Percentiles rank a stretch among this genome's conserved stretches.
Evolutionary conservation across 64 coral and sea anemone genomes (phyloP).

Genomic region (Pocillopora damicornis): DNA sequence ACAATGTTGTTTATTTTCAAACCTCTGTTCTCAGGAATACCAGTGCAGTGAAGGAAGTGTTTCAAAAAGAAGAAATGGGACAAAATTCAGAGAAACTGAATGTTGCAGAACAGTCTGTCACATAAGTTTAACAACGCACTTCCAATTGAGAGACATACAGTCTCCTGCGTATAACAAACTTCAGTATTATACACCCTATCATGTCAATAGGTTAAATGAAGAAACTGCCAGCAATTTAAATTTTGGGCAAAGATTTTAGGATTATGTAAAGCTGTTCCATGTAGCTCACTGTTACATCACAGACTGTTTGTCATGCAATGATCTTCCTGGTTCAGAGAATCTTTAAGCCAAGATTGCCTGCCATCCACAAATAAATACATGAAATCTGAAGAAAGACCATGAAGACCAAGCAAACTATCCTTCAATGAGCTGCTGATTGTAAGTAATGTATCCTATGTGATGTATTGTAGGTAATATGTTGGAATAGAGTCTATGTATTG

Average conservation of each 20-base stretch:
- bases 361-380: no score
- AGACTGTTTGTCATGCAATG: constrained; percentile 11
- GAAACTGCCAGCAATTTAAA: background rate
- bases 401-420: no score
- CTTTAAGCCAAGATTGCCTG: no score
- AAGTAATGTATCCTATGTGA: background rate
- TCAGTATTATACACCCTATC: background rate
- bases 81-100: background rate
- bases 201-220: background rate
- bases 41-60: background rate
- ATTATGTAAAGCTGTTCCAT: background rate
- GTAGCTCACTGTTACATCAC: constrained; percentile 34
- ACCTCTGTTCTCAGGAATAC: constrained; percentile 17
- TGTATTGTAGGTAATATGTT: no score
- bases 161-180: background rate
- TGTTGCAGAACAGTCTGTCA: background rate
- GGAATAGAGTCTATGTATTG: no score
- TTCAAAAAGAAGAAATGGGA: background rate
- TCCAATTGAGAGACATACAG: background rate
- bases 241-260: background rate
- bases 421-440: background rate
- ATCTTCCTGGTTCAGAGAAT: background rate
- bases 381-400: no score
- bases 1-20: background rate
- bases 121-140: background rate